A percentile compares a stretch with the other conserved stretches of the same genome.
These are phyloP conservation scores for Ooceraea biroi DNA, from an alignment of 1,140 invertebrate genomes.

Conservation along the genomic window DNA sequence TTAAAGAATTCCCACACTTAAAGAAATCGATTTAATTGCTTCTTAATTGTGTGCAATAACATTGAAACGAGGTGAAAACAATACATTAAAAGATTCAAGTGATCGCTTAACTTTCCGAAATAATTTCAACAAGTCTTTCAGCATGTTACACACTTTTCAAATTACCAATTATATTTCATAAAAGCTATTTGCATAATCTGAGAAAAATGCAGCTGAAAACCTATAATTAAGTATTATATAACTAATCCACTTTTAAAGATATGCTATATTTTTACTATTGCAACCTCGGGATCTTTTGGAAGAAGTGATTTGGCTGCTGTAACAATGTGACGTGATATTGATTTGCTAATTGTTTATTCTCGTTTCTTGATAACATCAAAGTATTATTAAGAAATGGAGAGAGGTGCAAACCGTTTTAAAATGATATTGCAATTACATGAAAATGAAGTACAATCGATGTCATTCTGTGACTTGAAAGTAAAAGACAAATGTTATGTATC, in stretches of 20 bases:
- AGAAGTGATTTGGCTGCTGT: conserved; percentile 56
- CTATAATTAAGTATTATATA: conserved; percentile 54
- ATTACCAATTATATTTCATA: conserved; percentile 49
- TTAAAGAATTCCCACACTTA: conserved; percentile 71
- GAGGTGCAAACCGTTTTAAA: conserved; percentile 35
- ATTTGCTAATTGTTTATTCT: conserved; percentile 53
- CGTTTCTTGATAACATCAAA: conserved; percentile 60
- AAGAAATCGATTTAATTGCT: conserved; percentile 64
- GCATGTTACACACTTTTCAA: conserved; percentile 62
- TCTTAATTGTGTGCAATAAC: conserved; percentile 64
- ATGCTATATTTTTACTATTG: conserved; percentile 55
- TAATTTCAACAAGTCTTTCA: conserved; percentile 60
- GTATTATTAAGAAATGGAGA: conserved; percentile 49
- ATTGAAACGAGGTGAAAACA: conserved; percentile 66
- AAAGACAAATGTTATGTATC: conserved; percentile 24
- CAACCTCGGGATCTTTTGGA: conserved; percentile 36
- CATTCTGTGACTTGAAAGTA: conserved; percentile 13
- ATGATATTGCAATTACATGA: conserved; percentile 32
- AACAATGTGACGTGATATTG: conserved; percentile 59
- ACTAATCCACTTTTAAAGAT: conserved; percentile 62
- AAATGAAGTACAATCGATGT: conserved; percentile 12
- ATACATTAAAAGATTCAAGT: conserved; percentile 61
- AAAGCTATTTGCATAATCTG: conserved; percentile 43
- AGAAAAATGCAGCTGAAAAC: conserved; percentile 25
- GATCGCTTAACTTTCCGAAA: conserved; percentile 62